Evolutionary conservation across 2,797 vertebrate genomes (phyloP).

Genomic region (Rhincodon typus): DNA sequence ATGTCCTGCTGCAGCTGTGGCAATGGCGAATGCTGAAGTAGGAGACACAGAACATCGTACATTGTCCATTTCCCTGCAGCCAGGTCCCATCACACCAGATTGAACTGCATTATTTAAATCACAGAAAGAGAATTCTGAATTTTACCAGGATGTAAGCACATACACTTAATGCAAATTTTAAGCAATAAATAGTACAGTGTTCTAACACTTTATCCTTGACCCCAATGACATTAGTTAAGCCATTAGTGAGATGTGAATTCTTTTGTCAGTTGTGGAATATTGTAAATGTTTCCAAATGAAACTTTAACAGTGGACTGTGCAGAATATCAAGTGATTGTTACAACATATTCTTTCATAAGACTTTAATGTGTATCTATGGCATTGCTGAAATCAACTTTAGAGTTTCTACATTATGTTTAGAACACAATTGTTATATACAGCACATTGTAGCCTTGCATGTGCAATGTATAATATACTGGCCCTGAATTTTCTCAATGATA

Average conservation of each 20-base stretch:
- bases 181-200: not conserved
- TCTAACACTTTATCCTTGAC: not conserved
- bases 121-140: constrained; percentile 27
- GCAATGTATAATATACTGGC: not conserved
- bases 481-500: not conserved
- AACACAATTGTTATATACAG: not conserved
- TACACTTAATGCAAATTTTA: not conserved
- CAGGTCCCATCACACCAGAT: constrained; percentile 47
- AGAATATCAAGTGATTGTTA: not conserved
- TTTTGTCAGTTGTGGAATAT: not conserved
- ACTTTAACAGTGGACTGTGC: not conserved
- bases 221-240: constrained; percentile 25
- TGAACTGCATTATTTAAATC: constrained; percentile 60
- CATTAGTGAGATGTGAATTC: not conserved
- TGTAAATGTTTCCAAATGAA: not conserved
- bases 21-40: constrained; percentile 92
- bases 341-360: not conserved
- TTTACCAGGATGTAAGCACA: not conserved
- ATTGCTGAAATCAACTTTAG: not conserved
- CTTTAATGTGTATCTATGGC: not conserved
- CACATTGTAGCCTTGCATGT: not conserved
- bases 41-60: constrained; percentile 84
- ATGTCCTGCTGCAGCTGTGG: constrained; percentile 89
- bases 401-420: too few species aligned
- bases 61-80: constrained; percentile 57